Percentiles rank a stretch among this genome's conserved stretches.
These are phyloP conservation scores for Mus spicilegus DNA, from an alignment of 2,113 vertebrate genomes.

Conservation along the genomic window DNA sequence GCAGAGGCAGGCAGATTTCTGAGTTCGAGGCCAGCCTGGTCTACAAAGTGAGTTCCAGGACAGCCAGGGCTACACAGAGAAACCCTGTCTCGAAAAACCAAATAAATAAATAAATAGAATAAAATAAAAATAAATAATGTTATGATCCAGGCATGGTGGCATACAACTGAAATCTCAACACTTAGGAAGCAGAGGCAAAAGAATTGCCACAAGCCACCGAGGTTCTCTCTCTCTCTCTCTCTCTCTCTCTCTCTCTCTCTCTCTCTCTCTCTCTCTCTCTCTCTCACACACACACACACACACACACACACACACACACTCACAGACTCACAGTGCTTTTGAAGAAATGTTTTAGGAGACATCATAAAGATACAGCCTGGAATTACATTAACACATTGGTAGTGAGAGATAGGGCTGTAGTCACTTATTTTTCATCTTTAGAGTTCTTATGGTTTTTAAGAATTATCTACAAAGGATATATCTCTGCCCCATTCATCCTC, in stretches of 20 bases:
- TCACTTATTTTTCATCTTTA: not conserved
- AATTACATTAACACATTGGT: slow-evolving; percentile 13
- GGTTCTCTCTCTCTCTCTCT: not conserved
- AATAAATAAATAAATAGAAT: not conserved
- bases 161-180: not conserved
- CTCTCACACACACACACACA: too few relatives aligned
- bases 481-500: not conserved
- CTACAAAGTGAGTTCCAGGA: too few relatives aligned
- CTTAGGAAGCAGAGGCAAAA: too few relatives aligned
- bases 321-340: not conserved
- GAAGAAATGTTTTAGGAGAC: slow-evolving; percentile 55
- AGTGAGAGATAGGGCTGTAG: not conserved
- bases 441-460: slow-evolving; percentile 46
- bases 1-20: too few relatives aligned
- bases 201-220: not conserved
- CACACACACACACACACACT: not conserved
- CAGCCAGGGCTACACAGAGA: too few relatives aligned
- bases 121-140: not conserved
- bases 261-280: not conserved
- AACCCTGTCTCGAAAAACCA: too few relatives aligned
- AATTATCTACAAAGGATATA: slow-evolving; percentile 19
- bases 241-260: too few relatives aligned
- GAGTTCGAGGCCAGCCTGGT: too few relatives aligned
- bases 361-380: slow-evolving; percentile 33
- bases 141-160: too few relatives aligned